A percentile compares a stretch with the other conserved stretches of the same genome.
Evolutionary conservation across 1,140 invertebrate genomes (phyloP).

Genomic region (Drosophila sp.): DNA sequence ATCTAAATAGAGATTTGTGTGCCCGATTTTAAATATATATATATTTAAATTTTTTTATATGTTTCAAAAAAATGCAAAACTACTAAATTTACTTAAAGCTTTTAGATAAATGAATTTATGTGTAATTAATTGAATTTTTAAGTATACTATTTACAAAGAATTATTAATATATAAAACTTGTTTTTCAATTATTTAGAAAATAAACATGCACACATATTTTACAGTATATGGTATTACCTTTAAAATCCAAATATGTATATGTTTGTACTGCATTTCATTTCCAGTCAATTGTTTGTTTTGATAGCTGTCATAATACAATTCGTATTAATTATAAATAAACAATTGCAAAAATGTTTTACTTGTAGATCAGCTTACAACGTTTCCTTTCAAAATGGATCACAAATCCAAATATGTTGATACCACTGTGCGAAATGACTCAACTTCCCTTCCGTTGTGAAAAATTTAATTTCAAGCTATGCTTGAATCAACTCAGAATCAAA

Average conservation of each 20-base stretch:
- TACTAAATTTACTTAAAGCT: too few species aligned
- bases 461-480: constrained; percentile 56
- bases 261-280: neutral
- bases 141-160: too few species aligned
- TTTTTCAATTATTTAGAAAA: too few species aligned
- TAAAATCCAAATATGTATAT: neutral
- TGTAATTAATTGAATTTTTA: too few species aligned
- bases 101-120: too few species aligned
- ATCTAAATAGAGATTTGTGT: too few species aligned
- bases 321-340: neutral
- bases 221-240: too few species aligned
- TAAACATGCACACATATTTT: too few species aligned
- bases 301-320: neutral
- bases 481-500: constrained; percentile 52
- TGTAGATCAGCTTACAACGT: neutral
- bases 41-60: too few species aligned
- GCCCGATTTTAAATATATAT: too few species aligned
- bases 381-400: neutral
- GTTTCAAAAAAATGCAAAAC: too few species aligned
- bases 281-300: neutral
- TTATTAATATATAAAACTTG: too few species aligned
- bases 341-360: neutral
- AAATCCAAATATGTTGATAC: constrained; percentile 4
- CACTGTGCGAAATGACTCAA: constrained; percentile 47
- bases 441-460: constrained; percentile 62